Conservation (phyloP, 2,797 vertebrate genomes). For the Microchirus variegatus region DNA sequence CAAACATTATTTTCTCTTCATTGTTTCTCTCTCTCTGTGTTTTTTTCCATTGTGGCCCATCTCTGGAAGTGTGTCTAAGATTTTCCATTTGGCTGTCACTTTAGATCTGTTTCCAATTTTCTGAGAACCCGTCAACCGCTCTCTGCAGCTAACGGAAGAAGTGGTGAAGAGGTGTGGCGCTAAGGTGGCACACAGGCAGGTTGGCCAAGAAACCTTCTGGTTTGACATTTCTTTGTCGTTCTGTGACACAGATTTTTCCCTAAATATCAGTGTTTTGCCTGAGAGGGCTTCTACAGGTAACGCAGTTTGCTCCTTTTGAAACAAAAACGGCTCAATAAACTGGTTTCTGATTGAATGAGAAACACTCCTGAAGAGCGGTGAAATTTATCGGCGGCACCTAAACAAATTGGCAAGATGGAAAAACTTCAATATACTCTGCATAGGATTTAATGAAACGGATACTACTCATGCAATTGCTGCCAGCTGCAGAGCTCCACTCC, state of each 20-base stretch:
- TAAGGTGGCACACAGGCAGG: slow-evolving; percentile 12
- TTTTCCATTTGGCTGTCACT: slow-evolving; percentile 62
- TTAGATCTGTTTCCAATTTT: slow-evolving; percentile 42
- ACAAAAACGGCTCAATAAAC: slow-evolving; percentile 26
- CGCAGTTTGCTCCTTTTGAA: slow-evolving; percentile 15
- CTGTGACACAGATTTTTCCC: background rate
- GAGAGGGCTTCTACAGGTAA: slow-evolving; percentile 1
- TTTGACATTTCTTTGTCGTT: background rate
- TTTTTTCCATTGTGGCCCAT: slow-evolving; percentile 14
- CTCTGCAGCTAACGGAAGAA: slow-evolving; percentile 39
- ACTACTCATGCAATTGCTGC: slow-evolving; percentile 54
- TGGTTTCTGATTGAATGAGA: slow-evolving; percentile 21
- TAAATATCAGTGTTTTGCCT: slow-evolving; percentile 1
- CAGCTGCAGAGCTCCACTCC: slow-evolving; percentile 53
- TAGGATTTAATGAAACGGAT: slow-evolving; percentile 64
- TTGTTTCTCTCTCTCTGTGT: slow-evolving; percentile 4
- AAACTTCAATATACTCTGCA: slow-evolving; percentile 51
- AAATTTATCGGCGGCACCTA: slow-evolving; percentile 44
- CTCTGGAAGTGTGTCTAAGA: slow-evolving; percentile 49
- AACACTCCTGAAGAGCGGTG: slow-evolving; percentile 25
- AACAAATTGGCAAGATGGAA: slow-evolving; percentile 52
- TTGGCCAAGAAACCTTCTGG: background rate
- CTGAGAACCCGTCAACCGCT: slow-evolving; percentile 34
- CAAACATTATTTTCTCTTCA: background rate
- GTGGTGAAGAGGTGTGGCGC: slow-evolving; percentile 35